Evolutionary conservation across 1,140 invertebrate genomes (phyloP), one percentile per base, ranked within the genome.

Genomic region (Oscheius sp.): DNA sequence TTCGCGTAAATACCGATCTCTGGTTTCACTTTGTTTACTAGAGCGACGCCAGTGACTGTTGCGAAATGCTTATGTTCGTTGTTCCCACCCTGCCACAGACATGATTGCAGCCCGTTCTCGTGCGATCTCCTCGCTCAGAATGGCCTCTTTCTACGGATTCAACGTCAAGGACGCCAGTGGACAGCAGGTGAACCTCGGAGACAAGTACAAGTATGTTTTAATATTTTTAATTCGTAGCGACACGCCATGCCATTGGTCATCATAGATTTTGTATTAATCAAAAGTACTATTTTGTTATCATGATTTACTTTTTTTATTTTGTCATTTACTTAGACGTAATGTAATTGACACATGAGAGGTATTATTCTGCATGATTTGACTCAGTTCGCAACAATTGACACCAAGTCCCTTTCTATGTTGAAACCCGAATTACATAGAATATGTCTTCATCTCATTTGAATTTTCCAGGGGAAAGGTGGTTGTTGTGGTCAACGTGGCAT

Each of bases 101-200:
- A 55, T 55, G 49, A 15, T 55, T 55, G 23, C 49, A 55, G 49
- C 49, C 7, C 49, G 49, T 55, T 26, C 15, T 13, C 4, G 15
- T 7, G 4, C 28, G 7, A 55, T 20, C 23, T 23, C 28, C 4
- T 26, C 49, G 49, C 4, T 26, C 4, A 55, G 49, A 55, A 55
- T 55, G 49, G 49, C 49, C 28, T 71, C 69, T 34, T 86, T 88
- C 59, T 88, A 88, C 80, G 84, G 86, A 31, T 88, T 88, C 75
- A 78, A 64, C 46, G 87, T 82, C 13, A 84, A 85, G 75, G 85
- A 87, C 74, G 86, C 87, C 73, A 86, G 87, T 82, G 87, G 87
- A 7, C 82, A 86, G 55, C 81, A 85, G 23, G 84, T 87, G 26
- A 83, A 80, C 2, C 73, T 88, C 63, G 84, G 52, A 3, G 59